phyloP scores from a whole-genome alignment of 2,888 invertebrate species.

The Thecophora atra region DNA sequence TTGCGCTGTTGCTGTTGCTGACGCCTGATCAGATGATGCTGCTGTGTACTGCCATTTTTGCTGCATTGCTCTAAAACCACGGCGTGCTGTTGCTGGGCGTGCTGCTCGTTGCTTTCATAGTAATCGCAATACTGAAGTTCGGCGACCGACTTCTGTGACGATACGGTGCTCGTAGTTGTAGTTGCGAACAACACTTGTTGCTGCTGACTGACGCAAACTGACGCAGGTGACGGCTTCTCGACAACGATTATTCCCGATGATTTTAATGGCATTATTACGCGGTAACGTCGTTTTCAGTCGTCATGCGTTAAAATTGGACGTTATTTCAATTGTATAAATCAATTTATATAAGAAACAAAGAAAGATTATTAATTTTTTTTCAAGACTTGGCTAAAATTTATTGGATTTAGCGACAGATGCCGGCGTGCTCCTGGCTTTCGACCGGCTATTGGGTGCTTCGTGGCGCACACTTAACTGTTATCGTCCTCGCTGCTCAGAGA shows the following conservation, averaged over 20 bases:
- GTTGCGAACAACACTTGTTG: conserved; percentile 37
- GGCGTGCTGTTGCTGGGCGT: conserved; percentile 46
- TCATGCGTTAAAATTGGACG: too few relatives aligned
- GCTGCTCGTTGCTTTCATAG: conserved; percentile 49
- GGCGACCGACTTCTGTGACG: conserved; percentile 47
- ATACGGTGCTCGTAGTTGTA: conserved; percentile 40
- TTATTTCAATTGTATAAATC: too few relatives aligned
- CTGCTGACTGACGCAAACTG: conserved; percentile 36
- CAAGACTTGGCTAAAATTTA: conserved; percentile 2
- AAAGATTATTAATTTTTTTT: neutral
- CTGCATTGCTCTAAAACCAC: conserved; percentile 42
- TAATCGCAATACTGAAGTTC: conserved; percentile 50
- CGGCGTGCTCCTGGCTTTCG: conserved; percentile 8
- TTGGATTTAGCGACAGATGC: neutral
- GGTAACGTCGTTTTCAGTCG: conserved; percentile 13
- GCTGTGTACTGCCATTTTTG: conserved; percentile 36
- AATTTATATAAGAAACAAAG: conserved; percentile 8
- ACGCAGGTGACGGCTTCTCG: conserved; percentile 53
- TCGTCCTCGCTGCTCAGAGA: conserved; percentile 46
- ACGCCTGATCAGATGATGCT: conserved; percentile 38
- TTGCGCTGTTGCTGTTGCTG: conserved; percentile 37
- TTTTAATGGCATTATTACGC: conserved; percentile 55
- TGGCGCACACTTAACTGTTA: conserved; percentile 53
- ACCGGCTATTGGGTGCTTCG: conserved; percentile 11
- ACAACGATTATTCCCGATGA: conserved; percentile 61